Percentiles rank a stretch among this genome's conserved stretches.
Evolutionary conservation across 2,888 invertebrate genomes (phyloP).

Genomic region (Nesidiocoris tenuis): DNA sequence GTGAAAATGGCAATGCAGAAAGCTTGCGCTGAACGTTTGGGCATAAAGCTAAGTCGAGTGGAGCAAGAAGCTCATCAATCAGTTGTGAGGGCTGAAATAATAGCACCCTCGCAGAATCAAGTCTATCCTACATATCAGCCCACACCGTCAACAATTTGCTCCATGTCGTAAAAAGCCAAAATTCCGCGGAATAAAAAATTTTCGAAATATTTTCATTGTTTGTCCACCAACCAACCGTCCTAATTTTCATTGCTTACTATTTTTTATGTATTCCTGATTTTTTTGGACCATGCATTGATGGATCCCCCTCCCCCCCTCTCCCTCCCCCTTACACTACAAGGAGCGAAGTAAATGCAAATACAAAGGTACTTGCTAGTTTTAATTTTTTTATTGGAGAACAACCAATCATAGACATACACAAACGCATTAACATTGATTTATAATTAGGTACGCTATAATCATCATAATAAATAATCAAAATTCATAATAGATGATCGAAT

Average conservation of each 20-base stretch:
- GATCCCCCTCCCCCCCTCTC: too few relatives aligned
- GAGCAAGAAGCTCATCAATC: slow-evolving; percentile 68
- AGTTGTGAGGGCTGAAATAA: slow-evolving; percentile 66
- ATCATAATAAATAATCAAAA: slow-evolving; percentile 18
- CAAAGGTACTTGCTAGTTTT: too few relatives aligned
- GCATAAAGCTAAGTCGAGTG: slow-evolving; percentile 63
- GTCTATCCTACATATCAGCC: slow-evolving; percentile 46
- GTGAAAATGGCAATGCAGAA: slow-evolving; percentile 66
- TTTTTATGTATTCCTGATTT: too few relatives aligned
- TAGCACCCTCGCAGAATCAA: slow-evolving; percentile 47
- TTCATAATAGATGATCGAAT: slow-evolving; percentile 16
- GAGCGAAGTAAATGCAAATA: too few relatives aligned
- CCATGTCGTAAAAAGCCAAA: slow-evolving; percentile 10
- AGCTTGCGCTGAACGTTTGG: slow-evolving; percentile 68
- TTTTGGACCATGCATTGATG: too few relatives aligned
- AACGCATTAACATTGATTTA: slow-evolving; percentile 33
- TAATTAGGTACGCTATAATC: slow-evolving; percentile 6
- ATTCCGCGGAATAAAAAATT: too few relatives aligned
- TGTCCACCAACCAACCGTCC: too few relatives aligned
- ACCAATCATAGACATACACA: slow-evolving; percentile 29
- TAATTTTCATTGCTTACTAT: too few relatives aligned
- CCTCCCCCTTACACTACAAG: too few relatives aligned
- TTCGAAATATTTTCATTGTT: too few relatives aligned
- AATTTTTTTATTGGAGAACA: slow-evolving; percentile 23
- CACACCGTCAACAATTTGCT: slow-evolving; percentile 48